Evolutionary conservation across 2,888 invertebrate genomes (phyloP), one percentile per base, ranked within the genome.

Genomic region (Ceriagrion tenellum): DNA sequence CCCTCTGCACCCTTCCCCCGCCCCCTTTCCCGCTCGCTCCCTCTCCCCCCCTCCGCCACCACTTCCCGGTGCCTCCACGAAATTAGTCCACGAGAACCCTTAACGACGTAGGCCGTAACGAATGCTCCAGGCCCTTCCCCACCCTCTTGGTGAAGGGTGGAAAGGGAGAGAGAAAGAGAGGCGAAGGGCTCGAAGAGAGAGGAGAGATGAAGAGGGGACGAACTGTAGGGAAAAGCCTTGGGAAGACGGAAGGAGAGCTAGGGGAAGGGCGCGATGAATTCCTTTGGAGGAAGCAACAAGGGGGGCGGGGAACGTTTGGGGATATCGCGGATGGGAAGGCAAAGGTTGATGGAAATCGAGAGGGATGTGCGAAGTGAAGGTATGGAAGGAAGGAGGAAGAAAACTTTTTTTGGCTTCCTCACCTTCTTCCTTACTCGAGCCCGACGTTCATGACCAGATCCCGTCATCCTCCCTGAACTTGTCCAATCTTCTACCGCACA

Each of bases 21-120:
- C 12, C 69, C 12, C 69, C 18, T 69, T n/a, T n/a, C n/a, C 35
- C 12, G 1, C 35, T 30, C 40, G 4, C 88, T 40, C 35, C 88
- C 35, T 88, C 35, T 16, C 40, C 90, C 90, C 90, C 56, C 90
- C 59, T 59, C 47, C 47, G 47, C 69, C 69, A 69, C 69, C 69
- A 69, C 69, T 69, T 69, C 69, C 59, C 59, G 23, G 69, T 69
- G 69, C 69, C 69, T 69, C 69, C 81, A 81, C 81, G 81, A 81
- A 81, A 81, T 81, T 81, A 81, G 81, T 69, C 91, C 91, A 63
- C 91, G 91, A 91, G 91, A 59, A 91, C 91, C 91, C 91, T 93
- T 93, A 93, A 93, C 93, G 93, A 93, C 93, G 63, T 47, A 93
- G 93, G 93, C 93, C 93, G 93, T 93, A 93, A 93, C 93, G 93